These are phyloP conservation scores for Iphiclides podalirius DNA, from an alignment of 2,888 invertebrate genomes.

Conservation along the genomic window DNA sequence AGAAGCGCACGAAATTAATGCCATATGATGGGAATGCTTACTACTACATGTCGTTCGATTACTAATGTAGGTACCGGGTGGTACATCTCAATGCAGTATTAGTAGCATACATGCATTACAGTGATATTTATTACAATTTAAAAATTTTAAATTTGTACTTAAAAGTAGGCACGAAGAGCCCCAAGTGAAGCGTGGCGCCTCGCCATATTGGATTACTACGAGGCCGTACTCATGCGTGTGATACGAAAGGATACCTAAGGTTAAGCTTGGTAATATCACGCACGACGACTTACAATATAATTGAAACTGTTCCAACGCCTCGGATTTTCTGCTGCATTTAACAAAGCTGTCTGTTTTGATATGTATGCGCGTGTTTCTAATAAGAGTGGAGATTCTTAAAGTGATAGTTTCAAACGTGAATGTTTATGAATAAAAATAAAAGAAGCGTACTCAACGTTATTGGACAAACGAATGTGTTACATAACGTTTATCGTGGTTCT, in stretches of 20 bases:
- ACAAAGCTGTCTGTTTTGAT: constrained; percentile 21
- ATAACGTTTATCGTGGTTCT: too few relatives aligned
- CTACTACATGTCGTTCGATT: too few relatives aligned
- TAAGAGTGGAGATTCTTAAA: too few relatives aligned
- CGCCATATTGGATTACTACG: constrained; percentile 68
- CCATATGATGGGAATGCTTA: too few relatives aligned
- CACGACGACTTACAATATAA: constrained; percentile 38
- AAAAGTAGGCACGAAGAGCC: constrained; percentile 46
- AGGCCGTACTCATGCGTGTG: constrained; percentile 63
- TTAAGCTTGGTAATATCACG: constrained; percentile 59
- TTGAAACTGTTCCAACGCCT: constrained; percentile 20
- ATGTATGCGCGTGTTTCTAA: too few relatives aligned
- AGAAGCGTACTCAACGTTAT: too few relatives aligned
- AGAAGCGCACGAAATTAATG: too few relatives aligned
- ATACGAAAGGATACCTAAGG: constrained; percentile 67
- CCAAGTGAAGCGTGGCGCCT: constrained; percentile 62
- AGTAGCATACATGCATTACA: not conserved
- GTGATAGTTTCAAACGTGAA: too few relatives aligned
- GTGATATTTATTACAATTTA: not conserved
- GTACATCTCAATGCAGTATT: too few relatives aligned
- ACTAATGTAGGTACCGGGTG: too few relatives aligned
- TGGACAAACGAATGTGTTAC: too few relatives aligned
- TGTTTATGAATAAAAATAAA: too few relatives aligned
- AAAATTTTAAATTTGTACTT: constrained; percentile 2
- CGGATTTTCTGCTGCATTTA: constrained; percentile 20